Evolutionary conservation across 2,888 invertebrate species (phyloP), one percentile per base, ranked within the genome.

Genomic region (Polyommatus iphigenia): DNA sequence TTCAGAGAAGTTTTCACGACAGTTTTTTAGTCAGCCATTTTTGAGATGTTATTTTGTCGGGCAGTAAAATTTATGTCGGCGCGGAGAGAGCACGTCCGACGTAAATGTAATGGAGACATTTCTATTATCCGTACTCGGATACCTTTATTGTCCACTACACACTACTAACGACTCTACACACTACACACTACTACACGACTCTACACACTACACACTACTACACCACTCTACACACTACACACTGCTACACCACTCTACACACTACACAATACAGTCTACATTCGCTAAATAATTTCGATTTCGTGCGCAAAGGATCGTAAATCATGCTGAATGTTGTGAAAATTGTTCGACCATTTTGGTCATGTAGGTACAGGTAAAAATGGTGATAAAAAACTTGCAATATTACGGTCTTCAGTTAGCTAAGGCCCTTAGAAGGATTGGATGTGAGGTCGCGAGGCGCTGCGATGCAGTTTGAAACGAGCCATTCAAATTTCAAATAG

Each of bases 31-130:
- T 72, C n/a, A 41, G 8, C n/a, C 15, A 41, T 72, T 72, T 71
- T 72, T 72, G 41, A 72, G n/a, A 72, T 20, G 41, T 41, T 72
- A 72, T 72, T 41, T 41, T 72, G 41, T 41, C 41, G 72, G 41
- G 8, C 41, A 72, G 72, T 72, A n/a, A 71, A 72, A 72, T 72
- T 72, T 72, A 41, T 72, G 72, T 36, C n/a, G n/a, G 72, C 36
- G 24, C 36, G 72, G 41, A 41, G 41, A n/a, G 36, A 72, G 72
- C 72, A 36, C 36, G 72, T 41, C 29, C 24, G 72, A 72, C 72
- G 41, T 72, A 72, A 72, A 72, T 72, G 72, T 41, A 72, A 72
- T 72, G 72, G 72, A 72, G 72, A 41, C 41, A 41, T 72, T 72
- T 72, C 41, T 72, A 72, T 72, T 72, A 72, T 72, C 41, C 67